Evolutionary conservation across 2,113 vertebrate genomes (phyloP).

Genomic region (Equus quagga): DNA sequence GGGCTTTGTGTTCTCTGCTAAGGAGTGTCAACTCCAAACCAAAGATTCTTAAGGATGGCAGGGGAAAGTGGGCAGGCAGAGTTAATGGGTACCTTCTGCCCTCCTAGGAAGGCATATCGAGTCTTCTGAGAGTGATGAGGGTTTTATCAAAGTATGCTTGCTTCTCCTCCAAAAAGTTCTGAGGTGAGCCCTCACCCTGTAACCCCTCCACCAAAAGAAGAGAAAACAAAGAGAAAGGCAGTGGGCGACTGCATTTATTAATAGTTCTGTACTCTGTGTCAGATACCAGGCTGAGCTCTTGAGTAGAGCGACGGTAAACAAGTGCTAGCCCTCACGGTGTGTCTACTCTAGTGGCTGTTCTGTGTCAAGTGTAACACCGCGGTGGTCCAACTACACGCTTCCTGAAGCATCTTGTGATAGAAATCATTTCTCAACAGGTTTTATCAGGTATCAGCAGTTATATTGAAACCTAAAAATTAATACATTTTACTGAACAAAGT

Average conservation of each 20-base stretch:
- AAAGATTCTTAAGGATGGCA: neutral
- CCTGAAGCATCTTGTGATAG: neutral
- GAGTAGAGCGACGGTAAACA: neutral
- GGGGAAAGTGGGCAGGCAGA: neutral
- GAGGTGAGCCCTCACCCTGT: neutral
- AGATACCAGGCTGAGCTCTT: neutral
- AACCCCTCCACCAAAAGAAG: fast-evolving
- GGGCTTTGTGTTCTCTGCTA: neutral
- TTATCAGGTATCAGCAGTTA: neutral
- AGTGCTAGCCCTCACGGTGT: neutral
- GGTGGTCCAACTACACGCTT: neutral
- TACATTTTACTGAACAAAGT: conserved; percentile 15
- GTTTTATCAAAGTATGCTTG: neutral
- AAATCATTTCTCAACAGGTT: conserved; percentile 20
- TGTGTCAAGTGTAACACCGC: neutral
- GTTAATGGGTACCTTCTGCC: neutral
- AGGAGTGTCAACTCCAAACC: neutral
- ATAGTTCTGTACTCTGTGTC: neutral
- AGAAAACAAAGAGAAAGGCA: neutral
- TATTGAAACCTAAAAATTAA: neutral
- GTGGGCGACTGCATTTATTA: neutral
- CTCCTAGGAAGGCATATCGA: neutral
- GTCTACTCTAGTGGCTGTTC: neutral
- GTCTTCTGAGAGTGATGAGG: neutral
- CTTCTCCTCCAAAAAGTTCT: neutral